Conservation (phyloP, 2,888 invertebrate species). For the Teinopalpus imperialis region DNA sequence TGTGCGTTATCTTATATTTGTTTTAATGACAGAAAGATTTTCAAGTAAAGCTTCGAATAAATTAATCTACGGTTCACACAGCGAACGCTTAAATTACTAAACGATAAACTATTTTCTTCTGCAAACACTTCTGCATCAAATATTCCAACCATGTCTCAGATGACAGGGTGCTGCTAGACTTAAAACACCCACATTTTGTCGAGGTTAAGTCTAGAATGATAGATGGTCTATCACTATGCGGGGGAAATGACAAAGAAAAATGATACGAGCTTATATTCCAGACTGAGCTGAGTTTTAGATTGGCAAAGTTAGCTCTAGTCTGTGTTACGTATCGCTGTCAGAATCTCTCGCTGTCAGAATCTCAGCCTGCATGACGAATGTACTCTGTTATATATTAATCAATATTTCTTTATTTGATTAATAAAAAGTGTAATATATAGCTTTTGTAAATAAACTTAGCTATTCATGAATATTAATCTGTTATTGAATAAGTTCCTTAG, state of each 20-base stretch:
- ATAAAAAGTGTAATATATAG: too few species aligned
- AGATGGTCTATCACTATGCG: constrained; percentile 12
- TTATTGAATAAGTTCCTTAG: too few species aligned
- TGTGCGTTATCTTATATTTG: too few species aligned
- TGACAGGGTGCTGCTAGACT: constrained; percentile 18
- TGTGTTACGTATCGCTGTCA: constrained; percentile 2
- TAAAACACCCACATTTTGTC: constrained; percentile 25
- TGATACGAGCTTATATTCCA: constrained; percentile 4
- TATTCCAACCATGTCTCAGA: constrained; percentile 13
- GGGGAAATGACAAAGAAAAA: constrained; percentile 23
- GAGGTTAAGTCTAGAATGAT: constrained; percentile 25
- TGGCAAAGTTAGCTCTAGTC: constrained; percentile 9
- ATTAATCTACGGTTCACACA: neutral
- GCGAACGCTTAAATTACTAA: neutral
- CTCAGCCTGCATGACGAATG: too few species aligned
- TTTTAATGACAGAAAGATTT: too few species aligned
- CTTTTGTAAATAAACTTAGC: too few species aligned
- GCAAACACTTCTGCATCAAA: constrained; percentile 11
- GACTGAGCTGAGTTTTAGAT: constrained; percentile 2
- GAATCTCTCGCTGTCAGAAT: neutral
- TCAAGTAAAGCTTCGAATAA: neutral
- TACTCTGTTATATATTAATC: too few species aligned
- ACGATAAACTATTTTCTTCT: constrained; percentile 6
- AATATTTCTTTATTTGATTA: too few species aligned
- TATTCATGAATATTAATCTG: too few species aligned